Evolutionary conservation across 2,113 vertebrate species (phyloP).

Genomic region (Callospermophilus lateralis): DNA sequence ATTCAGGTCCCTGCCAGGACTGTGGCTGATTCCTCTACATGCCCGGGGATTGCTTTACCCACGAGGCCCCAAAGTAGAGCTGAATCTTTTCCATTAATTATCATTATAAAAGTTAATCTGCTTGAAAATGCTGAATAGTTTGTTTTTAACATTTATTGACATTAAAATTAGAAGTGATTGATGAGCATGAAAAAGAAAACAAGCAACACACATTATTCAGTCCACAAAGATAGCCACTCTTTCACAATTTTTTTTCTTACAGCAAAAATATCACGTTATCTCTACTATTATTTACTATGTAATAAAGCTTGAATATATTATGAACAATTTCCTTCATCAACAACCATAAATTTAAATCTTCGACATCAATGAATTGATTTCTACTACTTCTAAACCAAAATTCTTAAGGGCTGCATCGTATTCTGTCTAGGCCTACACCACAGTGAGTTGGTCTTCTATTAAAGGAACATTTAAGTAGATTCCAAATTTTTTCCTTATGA

Average conservation of each 20-base stretch:
- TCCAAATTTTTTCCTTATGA: slow-evolving; percentile 5
- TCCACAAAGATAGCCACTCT: not conserved
- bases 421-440: not conserved
- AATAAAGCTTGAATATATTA: not conserved
- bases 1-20: not conserved
- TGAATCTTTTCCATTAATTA: not conserved
- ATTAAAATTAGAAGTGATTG: slow-evolving; percentile 42
- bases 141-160: not conserved
- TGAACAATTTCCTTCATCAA: slow-evolving; percentile 7
- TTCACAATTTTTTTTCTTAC: not conserved
- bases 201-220: not conserved
- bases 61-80: not conserved
- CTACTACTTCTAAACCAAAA: not conserved
- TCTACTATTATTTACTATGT: not conserved
- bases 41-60: not conserved
- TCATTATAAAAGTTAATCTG: not conserved
- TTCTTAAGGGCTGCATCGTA: not conserved
- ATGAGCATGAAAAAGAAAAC: slow-evolving; percentile 29
- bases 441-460: not conserved
- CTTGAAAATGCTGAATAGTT: not conserved
- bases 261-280: not conserved
- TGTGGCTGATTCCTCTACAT: not conserved
- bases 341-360: not conserved
- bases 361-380: not conserved
- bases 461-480: not conserved